These are phyloP conservation scores for Sturmia bella DNA, from an alignment of 2,888 invertebrate genomes.

Conservation along the genomic window DNA sequence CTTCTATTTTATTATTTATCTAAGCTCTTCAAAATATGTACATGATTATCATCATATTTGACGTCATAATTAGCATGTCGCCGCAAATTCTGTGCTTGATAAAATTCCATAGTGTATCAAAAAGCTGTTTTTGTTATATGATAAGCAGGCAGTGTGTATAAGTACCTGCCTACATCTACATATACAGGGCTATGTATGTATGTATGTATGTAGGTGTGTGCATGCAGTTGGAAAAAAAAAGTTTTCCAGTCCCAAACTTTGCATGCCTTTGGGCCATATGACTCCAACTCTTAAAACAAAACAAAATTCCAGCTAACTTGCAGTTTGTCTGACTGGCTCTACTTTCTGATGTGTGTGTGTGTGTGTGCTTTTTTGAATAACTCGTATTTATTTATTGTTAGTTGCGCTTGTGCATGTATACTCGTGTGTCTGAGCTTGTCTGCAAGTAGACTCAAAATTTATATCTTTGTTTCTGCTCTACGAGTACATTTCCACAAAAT, in stretches of 20 bases:
- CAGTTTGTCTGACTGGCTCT: conserved; percentile 24
- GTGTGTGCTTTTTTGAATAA: not conserved
- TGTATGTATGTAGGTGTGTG: too few species aligned
- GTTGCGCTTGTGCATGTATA: conserved; percentile 8
- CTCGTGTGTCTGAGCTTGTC: not conserved
- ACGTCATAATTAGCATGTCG: conserved; percentile 11
- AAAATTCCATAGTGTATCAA: conserved; percentile 31
- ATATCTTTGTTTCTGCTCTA: conserved; percentile 27
- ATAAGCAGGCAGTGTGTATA: conserved; percentile 47
- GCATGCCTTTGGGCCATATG: conserved; percentile 31
- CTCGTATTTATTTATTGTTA: conserved; percentile 14
- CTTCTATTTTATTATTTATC: conserved; percentile 24
- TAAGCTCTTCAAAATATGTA: conserved; percentile 36
- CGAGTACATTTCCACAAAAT: conserved; percentile 7
- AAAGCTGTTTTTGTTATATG: conserved; percentile 35
- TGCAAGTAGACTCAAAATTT: conserved; percentile 25
- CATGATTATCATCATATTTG: conserved; percentile 15
- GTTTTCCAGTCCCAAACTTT: conserved; percentile 17
- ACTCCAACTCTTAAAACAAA: conserved; percentile 18
- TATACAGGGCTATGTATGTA: not conserved
- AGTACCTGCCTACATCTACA: too few species aligned
- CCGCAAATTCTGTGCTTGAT: conserved; percentile 29
- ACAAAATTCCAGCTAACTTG: not conserved
- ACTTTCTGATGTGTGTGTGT: too few species aligned
- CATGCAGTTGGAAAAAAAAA: too few species aligned